These are phyloP conservation scores for Ochlodes sylvanus DNA, from an alignment of 2,888 invertebrate genomes.

Conservation along the genomic window DNA sequence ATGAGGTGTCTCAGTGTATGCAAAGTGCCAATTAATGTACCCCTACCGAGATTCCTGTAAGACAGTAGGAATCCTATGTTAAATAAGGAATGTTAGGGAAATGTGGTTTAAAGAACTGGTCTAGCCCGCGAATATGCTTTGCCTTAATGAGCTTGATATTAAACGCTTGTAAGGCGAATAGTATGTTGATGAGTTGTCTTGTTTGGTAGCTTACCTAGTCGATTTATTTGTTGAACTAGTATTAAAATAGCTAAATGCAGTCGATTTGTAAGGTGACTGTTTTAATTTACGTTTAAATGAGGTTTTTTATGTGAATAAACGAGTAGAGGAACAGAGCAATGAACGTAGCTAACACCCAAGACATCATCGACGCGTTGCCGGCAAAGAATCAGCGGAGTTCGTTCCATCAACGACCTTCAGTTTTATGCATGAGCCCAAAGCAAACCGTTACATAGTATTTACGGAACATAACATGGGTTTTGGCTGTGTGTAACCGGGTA, in stretches of 20 bases:
- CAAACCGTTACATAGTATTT: no score
- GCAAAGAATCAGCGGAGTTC: no score
- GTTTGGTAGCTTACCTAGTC: background rate
- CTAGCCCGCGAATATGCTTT: background rate
- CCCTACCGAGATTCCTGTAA: constrained; percentile 20
- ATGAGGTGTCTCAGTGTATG: constrained; percentile 31
- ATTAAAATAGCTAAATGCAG: background rate
- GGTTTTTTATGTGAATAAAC: no score
- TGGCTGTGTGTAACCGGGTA: no score
- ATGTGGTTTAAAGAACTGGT: constrained; percentile 16
- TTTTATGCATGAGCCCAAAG: no score
- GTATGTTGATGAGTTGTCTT: background rate
- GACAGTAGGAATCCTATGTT: constrained; percentile 20
- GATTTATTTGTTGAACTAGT: background rate
- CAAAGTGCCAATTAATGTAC: constrained; percentile 35
- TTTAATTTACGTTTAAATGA: no score
- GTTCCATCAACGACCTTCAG: no score
- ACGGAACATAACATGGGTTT: no score
- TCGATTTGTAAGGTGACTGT: no score
- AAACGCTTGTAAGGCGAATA: constrained; percentile 3
- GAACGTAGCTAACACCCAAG: no score
- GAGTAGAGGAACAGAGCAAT: no score
- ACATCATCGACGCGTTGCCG: background rate
- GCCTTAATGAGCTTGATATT: constrained; percentile 9
- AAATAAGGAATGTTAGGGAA: constrained; percentile 11